Evolutionary conservation across 1,140 invertebrate genomes (phyloP), one percentile per base, ranked within the genome.

Genomic region (Musca domestica): DNA sequence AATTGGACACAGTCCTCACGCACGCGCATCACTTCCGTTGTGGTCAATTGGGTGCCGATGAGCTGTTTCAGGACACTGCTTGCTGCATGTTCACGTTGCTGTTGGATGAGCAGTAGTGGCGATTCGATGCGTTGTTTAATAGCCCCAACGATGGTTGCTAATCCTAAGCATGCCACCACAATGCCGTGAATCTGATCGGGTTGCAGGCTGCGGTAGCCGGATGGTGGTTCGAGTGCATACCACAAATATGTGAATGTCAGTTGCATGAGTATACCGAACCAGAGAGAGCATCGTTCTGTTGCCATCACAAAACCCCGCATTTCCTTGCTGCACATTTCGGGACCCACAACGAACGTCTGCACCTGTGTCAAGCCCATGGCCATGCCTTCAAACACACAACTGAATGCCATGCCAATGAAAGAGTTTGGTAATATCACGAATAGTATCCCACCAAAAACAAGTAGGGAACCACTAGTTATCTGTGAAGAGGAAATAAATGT

Each of bases 151-250:
- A 80, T 72, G 5, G 74, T 77, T 0, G 54, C 69, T 17, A 79
- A 0, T 3, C 77, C 77, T 65, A 79, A 54, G 0, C 68, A 65
- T 1, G 71, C 76, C 66, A 79, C 19, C 20, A 71, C 41, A 1
- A 76, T 68, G 27, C 77, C 77, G 17, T 80, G 77, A 56, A 77
- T 51, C 68, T 80, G 77, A 68, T 80, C 74, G 14, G 77, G 74
- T 34, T 79, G 77, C 47, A 67, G 10, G 17, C n/a, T 68, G 73
- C 66, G 2, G 69, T 70, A 41, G 71, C 69, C 1, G 70, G 71
- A 0, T 27, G 73, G 14, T 0, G 77, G 76, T 17, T 76, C 74
- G 65, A 76, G 27, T 2, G 71, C 41, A 54, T 72, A 74, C 77
- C 77, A 80, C 6, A 79, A 34, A 4, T 77, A 74, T 9, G 77